These are phyloP conservation scores for Drosophila fulvimacula DNA, from an alignment of 2,888 invertebrate genomes.

Conservation along the genomic window DNA sequence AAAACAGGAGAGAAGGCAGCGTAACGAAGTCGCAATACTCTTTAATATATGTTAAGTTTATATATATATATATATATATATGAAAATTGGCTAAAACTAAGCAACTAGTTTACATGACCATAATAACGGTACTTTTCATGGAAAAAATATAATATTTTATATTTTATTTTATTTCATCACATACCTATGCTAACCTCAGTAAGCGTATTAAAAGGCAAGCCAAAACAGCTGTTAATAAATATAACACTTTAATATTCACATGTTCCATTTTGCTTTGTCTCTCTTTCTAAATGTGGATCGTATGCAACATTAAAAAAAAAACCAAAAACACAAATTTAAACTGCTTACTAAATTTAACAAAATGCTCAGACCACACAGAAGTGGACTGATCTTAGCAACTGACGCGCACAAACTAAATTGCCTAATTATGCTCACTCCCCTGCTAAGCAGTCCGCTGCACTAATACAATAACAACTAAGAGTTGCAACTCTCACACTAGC, in stretches of 20 bases:
- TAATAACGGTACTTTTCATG: too few species aligned
- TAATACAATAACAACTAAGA: background rate
- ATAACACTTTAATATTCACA: background rate
- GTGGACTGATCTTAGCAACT: background rate
- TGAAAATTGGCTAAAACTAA: background rate
- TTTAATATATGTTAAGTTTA: background rate
- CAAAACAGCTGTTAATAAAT: background rate
- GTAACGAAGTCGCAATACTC: background rate
- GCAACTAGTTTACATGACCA: background rate
- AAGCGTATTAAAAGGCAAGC: background rate
- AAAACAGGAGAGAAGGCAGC: background rate
- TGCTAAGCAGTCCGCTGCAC: background rate
- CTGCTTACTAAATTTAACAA: too few species aligned
- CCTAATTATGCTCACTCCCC: background rate
- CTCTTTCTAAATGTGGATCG: background rate
- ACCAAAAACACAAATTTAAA: too few species aligned
- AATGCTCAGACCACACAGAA: background rate
- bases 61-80: too few species aligned
- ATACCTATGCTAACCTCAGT: too few species aligned
- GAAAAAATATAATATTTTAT: too few species aligned
- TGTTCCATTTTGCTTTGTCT: background rate
- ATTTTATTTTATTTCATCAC: too few species aligned
- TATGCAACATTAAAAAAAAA: background rate
- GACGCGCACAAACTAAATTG: background rate
- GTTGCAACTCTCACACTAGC: background rate